A percentile compares a stretch with the other conserved stretches of the same genome.
Evolutionary conservation across 1,140 invertebrate genomes (phyloP).

Genomic region (Rhagoletis zephyria): DNA sequence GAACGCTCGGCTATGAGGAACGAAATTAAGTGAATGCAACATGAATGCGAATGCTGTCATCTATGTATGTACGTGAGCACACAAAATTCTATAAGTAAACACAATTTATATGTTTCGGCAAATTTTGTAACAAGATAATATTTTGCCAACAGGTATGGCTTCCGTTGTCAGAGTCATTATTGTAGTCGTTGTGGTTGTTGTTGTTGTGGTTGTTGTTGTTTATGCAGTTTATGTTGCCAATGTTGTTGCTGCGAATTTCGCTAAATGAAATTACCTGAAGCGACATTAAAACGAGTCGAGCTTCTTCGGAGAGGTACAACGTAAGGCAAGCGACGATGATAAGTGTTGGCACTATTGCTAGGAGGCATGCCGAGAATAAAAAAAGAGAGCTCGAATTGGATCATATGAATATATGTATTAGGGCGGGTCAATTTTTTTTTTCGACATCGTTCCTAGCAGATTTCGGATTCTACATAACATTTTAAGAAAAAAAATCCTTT

Average conservation of each 20-base stretch:
- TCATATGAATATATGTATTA: no score
- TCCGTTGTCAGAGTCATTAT: conserved; percentile 49
- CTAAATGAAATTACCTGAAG: conserved; percentile 52
- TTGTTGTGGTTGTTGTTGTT: neutral
- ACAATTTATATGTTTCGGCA: conserved; percentile 14
- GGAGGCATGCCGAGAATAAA: neutral
- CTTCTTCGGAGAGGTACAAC: neutral
- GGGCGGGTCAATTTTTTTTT: no score
- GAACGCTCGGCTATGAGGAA: neutral
- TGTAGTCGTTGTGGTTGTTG: neutral
- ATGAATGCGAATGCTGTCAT: conserved; percentile 42
- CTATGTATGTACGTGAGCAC: conserved; percentile 13
- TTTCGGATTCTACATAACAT: no score
- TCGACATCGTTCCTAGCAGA: no score
- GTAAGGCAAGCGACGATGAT: neutral
- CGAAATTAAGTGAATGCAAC: neutral
- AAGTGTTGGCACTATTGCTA: conserved; percentile 17
- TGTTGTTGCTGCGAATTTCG: conserved; percentile 7
- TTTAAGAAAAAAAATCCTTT: no score
- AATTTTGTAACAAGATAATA: conserved; percentile 49
- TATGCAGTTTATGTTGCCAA: neutral
- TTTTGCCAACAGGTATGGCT: conserved; percentile 52
- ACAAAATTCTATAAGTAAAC: conserved; percentile 36
- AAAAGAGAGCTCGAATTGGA: no score
- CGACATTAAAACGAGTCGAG: conserved; percentile 45